phyloP scores from a whole-genome alignment of 2,888 invertebrate species.

The Megalurothrips usitatus region DNA sequence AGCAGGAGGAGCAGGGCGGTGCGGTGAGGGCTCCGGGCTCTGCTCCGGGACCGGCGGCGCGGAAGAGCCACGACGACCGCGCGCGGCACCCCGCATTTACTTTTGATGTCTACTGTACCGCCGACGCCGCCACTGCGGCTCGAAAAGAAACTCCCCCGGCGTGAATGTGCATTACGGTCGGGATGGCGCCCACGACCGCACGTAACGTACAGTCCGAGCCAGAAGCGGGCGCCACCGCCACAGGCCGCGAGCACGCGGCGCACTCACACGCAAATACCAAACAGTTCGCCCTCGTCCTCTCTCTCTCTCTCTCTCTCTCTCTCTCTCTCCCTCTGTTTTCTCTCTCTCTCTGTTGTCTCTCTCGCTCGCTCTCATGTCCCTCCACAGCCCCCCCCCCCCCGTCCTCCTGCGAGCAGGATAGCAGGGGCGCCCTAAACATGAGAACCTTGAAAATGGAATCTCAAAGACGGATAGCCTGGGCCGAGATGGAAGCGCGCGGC shows the following conservation, averaged over 20 bases:
- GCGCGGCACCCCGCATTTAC: too few relatives aligned
- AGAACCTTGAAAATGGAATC: neutral
- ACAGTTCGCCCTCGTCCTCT: neutral
- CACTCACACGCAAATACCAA: too few relatives aligned
- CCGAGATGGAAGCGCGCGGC: neutral
- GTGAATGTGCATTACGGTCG: too few relatives aligned
- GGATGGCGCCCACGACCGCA: too few relatives aligned
- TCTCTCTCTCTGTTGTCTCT: neutral
- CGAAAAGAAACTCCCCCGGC: too few relatives aligned
- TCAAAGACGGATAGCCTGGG: neutral
- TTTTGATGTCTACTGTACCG: neutral
- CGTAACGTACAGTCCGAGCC: too few relatives aligned
- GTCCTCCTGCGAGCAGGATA: neutral
- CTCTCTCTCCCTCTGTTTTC: neutral
- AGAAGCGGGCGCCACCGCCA: too few relatives aligned
- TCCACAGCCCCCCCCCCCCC: neutral
- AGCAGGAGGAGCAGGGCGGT: too few relatives aligned
- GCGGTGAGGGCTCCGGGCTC: too few relatives aligned
- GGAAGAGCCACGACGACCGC: too few relatives aligned
- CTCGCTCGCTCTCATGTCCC: neutral
- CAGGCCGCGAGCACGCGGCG: too few relatives aligned
- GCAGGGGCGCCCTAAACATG: neutral
- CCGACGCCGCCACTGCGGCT: neutral
- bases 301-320: conserved; percentile 5
- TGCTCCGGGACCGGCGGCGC: too few relatives aligned